phyloP scores from a whole-genome alignment of 2,888 invertebrate genomes.

The Chalcis sispes region DNA sequence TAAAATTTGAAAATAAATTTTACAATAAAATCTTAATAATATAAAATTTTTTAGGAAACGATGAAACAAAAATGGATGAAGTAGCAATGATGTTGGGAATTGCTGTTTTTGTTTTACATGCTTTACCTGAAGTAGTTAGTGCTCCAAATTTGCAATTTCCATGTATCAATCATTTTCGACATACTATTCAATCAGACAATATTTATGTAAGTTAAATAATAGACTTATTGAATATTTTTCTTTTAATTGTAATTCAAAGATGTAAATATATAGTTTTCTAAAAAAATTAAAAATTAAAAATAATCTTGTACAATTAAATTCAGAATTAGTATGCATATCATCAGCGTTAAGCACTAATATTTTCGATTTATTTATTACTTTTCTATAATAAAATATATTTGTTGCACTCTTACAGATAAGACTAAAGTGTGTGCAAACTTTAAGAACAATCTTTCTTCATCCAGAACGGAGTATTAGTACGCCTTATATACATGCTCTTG shows the following conservation, averaged over 20 bases:
- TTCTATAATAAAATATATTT: too few relatives aligned
- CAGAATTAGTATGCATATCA: background rate
- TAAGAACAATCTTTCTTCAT: conserved; percentile 86
- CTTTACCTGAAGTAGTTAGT: conserved; percentile 85
- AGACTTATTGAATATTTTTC: too few relatives aligned
- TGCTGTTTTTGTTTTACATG: conserved; percentile 90
- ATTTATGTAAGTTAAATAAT: conserved; percentile 76
- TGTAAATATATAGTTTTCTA: conserved; percentile 34
- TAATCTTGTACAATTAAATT: background rate
- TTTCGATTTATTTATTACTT: too few relatives aligned
- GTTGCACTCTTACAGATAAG: conserved; percentile 78
- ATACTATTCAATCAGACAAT: conserved; percentile 85
- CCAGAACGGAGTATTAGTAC: conserved; percentile 83
- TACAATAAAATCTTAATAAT: too few relatives aligned
- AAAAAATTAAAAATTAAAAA: conserved; percentile 5
- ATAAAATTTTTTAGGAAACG: conserved; percentile 77
- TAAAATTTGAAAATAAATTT: too few relatives aligned
- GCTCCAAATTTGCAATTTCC: conserved; percentile 92
- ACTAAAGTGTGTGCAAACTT: conserved; percentile 87
- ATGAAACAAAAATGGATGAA: conserved; percentile 88
- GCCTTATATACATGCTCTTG: conserved; percentile 88
- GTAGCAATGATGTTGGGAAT: conserved; percentile 92
- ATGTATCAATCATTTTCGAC: conserved; percentile 93
- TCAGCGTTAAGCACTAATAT: background rate
- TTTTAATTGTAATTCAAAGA: background rate